phyloP scores from a whole-genome alignment of 2,113 vertebrate species.

The Heterocephalus glaber region DNA sequence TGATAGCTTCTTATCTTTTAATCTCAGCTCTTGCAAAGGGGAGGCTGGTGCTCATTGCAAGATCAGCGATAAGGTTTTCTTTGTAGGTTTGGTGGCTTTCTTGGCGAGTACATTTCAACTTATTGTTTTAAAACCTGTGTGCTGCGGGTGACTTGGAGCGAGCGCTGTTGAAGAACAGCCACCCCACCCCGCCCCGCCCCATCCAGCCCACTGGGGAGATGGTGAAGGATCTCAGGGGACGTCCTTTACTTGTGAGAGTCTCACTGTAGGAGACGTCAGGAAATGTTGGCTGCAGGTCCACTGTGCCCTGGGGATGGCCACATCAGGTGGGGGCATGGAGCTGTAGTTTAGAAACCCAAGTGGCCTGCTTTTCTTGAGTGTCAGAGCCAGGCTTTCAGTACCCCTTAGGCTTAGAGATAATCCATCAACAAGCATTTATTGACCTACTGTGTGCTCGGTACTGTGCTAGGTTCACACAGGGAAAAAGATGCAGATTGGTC shows the following conservation, averaged over 20 bases:
- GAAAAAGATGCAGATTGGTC: neutral
- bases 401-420: conserved; percentile 11
- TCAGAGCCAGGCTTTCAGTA: conserved; percentile 42
- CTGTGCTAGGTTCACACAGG: conserved; percentile 34
- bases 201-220: conserved; percentile 52
- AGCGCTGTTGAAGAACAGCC: conserved; percentile 73
- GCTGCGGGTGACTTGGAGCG: conserved; percentile 49
- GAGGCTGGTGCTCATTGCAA: conserved; percentile 78
- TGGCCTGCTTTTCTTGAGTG: neutral
- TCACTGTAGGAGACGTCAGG: neutral
- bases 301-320: neutral
- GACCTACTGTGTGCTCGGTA: conserved; percentile 39
- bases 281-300: conserved; percentile 24
- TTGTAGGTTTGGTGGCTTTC: conserved; percentile 80
- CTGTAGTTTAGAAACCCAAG: conserved; percentile 22
- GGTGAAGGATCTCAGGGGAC: conserved; percentile 19
- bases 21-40: conserved; percentile 80
- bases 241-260: conserved; percentile 21
- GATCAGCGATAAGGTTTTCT: conserved; percentile 80
- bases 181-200: neutral
- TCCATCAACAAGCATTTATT: conserved; percentile 53
- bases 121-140: conserved; percentile 75
- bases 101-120: conserved; percentile 77
- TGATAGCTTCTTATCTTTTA: conserved; percentile 80
- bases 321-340: neutral